Evolutionary conservation across 2,797 vertebrate species (phyloP), one percentile per base, ranked within the genome.

Genomic region (Ataeniobius toweri): DNA sequence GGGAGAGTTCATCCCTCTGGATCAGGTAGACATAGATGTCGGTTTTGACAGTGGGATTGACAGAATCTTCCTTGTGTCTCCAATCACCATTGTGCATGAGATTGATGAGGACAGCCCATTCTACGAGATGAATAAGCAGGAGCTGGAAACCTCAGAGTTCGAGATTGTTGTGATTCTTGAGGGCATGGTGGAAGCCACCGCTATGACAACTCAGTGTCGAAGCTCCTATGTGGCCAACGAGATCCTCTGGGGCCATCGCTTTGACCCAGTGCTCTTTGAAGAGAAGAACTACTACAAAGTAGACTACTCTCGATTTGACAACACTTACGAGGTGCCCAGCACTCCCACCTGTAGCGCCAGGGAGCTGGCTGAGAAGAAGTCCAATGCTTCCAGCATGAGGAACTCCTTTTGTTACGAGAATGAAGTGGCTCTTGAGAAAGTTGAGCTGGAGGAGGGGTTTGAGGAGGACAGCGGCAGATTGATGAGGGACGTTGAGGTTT

Each of bases 371-470:
- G 96, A 99, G 88, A 97, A 95, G 92, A 99, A 96, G 77, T 97
- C 96, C 28, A 94, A 95, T 22, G 89, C 95, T 77, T 97, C 97
- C 0, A 97, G 96, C 1, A 95, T 95, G 1, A 90, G 88, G 86
- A 98, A 98, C 94, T 98, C 98, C 50, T 99, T 99, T 94, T 99
- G 98, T 90, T 99, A 99, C 0, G 98, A 99, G 95, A 99, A 99
- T 2, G 98, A 99, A 91, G 97, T 99, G 71, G 97, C 98, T 28
- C 96, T 99, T 1, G 96, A 97, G 91, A 99, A 98, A 92, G 97
- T 97, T 70, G 97, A 98, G 84, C 86, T 93, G 77, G 98, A 97
- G 0, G 97, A 97, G 73, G 91, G 92, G 39, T 84, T 92, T 13
- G 91, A 93, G 3, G 94, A 92, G 41, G 89, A 87, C 28, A 83